A percentile compares a stretch with the other conserved stretches of the same genome.
Evolutionary conservation across 2,797 vertebrate genomes (phyloP).

Genomic region (Heliangelus exortis): DNA sequence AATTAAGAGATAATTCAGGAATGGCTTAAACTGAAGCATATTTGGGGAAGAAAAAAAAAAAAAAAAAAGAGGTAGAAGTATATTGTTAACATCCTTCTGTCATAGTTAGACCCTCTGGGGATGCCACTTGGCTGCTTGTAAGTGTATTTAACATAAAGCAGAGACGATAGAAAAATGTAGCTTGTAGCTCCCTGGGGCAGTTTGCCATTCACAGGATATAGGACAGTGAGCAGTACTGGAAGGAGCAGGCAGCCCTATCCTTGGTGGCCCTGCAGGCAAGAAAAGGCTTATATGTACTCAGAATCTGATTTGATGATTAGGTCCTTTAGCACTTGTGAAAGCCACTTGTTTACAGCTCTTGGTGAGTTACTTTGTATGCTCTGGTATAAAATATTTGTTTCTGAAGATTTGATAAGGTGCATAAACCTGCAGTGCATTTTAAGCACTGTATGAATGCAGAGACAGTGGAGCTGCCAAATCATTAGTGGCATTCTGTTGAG

Average conservation of each 20-base stretch:
- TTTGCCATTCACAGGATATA: background rate
- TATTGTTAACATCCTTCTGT: slow-evolving; percentile 49
- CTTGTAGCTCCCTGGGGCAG: slow-evolving; percentile 39
- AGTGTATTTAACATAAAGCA: slow-evolving; percentile 67
- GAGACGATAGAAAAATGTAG: slow-evolving; percentile 60
- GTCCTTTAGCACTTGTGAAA: background rate
- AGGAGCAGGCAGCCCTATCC: background rate
- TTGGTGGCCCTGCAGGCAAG: background rate
- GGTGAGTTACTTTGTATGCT: background rate
- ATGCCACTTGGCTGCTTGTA: slow-evolving; percentile 27
- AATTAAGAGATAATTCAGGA: slow-evolving; percentile 26
- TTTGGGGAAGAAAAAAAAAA: background rate
- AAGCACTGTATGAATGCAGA: background rate
- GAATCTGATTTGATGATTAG: background rate
- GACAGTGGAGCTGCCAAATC: background rate
- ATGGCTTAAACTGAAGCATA: background rate
- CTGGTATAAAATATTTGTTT: background rate
- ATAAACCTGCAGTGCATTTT: background rate
- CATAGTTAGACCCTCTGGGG: background rate
- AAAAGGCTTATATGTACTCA: background rate
- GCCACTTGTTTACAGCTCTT: background rate
- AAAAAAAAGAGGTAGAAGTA: background rate
- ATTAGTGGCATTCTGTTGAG: background rate
- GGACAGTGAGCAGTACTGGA: background rate
- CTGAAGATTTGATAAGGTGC: background rate